Percentiles rank a stretch among this genome's conserved stretches.
Evolutionary conservation across 2,797 vertebrate genomes (phyloP).

Genomic region (Macroramphosus scolopax): DNA sequence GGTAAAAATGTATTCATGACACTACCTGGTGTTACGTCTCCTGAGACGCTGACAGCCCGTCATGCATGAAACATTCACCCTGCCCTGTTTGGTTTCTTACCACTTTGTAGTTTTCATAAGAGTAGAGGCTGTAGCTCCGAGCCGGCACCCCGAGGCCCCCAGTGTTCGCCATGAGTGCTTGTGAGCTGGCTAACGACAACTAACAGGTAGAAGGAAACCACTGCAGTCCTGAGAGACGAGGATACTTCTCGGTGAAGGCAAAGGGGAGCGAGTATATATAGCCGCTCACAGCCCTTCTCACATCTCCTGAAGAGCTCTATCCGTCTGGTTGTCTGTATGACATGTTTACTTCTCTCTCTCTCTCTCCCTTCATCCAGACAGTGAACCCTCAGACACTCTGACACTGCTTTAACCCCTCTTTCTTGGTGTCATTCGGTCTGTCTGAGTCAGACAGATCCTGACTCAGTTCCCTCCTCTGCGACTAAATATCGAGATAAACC

Average conservation of each 20-base stretch:
- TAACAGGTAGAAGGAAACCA: neutral
- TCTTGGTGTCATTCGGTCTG: conserved; percentile 38
- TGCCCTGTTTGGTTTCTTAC: conserved; percentile 74
- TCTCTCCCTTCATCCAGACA: too few species aligned
- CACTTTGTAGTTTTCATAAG: conserved; percentile 85
- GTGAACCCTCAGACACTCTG: conserved; percentile 30
- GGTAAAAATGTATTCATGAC: too few species aligned
- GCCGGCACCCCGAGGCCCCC: conserved; percentile 74
- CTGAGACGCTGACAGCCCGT: too few species aligned
- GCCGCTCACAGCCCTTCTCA: conserved; percentile 43
- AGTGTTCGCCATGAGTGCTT: conserved; percentile 74
- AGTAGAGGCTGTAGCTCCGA: conserved; percentile 83
- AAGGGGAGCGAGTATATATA: conserved; percentile 78
- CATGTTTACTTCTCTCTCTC: conserved; percentile 21
- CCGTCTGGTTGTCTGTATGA: conserved; percentile 13
- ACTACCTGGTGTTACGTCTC: too few species aligned
- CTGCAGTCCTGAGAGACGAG: conserved; percentile 14
- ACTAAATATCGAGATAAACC: too few species aligned
- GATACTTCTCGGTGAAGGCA: conserved; percentile 39
- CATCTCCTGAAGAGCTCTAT: conserved; percentile 17
- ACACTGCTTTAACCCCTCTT: conserved; percentile 29
- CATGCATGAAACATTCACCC: too few species aligned
- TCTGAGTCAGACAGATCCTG: conserved; percentile 47
- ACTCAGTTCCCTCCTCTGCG: conserved; percentile 44
- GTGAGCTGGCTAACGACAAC: conserved; percentile 5